Conservation (phyloP, 1,140 invertebrate species). For the Drosophila takahashii region DNA sequence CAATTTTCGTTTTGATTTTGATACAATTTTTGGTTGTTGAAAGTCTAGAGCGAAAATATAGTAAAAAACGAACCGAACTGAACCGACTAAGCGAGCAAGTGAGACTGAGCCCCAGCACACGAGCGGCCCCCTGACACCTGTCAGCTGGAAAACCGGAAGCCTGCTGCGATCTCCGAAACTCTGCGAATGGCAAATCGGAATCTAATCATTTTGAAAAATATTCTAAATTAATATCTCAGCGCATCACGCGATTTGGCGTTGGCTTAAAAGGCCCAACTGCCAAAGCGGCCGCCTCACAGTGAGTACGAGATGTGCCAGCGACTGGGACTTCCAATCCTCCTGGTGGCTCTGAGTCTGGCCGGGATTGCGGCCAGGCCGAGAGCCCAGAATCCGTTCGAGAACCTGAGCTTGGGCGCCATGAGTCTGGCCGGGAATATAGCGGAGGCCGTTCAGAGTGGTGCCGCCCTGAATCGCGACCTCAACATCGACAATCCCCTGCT, state of each 20-base stretch:
- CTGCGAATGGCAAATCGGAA: no score
- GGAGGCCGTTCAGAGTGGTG: constrained; percentile 53
- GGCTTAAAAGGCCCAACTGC: constrained; percentile 32
- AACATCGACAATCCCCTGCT: constrained; percentile 54
- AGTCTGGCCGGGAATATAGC: constrained; percentile 46
- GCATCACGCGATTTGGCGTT: constrained; percentile 13
- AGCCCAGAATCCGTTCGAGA: constrained; percentile 50
- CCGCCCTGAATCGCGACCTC: constrained; percentile 14
- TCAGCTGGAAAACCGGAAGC: constrained; percentile 6
- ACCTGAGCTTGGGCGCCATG: constrained; percentile 48
- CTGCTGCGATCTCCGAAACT: constrained; percentile 7
- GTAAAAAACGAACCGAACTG: constrained; percentile 31
- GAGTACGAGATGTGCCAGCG: constrained; percentile 9
- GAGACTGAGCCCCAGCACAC: constrained; percentile 26
- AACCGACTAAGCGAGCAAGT: constrained; percentile 25
- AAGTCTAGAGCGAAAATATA: constrained; percentile 17
- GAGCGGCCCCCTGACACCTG: not conserved
- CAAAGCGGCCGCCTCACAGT: constrained; percentile 1
- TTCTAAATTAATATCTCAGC: not conserved
- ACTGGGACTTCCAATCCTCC: constrained; percentile 5
- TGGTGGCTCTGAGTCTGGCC: constrained; percentile 13
- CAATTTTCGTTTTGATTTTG: not conserved
- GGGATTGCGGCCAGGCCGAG: constrained; percentile 1
- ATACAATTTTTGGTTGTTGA: constrained; percentile 4
- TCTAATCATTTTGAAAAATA: no score